Base-by-base conservation (phyloP, 2,888 invertebrate species). In the Carcina quercana region DNA sequence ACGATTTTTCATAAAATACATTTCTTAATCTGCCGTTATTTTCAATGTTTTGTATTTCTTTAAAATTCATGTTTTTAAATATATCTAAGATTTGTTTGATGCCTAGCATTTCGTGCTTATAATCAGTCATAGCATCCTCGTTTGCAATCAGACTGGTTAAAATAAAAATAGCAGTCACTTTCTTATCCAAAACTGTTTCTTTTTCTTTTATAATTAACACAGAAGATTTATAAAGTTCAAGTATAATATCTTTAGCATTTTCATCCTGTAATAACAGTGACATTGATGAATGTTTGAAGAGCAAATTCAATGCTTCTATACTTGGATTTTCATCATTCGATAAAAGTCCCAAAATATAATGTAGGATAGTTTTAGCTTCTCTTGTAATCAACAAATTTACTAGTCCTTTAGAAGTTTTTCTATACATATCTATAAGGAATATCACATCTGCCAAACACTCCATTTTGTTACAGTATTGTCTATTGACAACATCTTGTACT, bases 1-100 rank as follows among this genome's bases (percentile, higher is more conserved):
- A 64, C 13, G 63, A 55, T 43, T 69, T 69, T 43, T 79, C 75
- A 51, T 68, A 71, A 37, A 72, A 68, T 8, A 56, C 33, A 49
- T 74, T 80, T 35, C 61, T 65, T 13, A 62, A 43, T 52, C 63
- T 68, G 10, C 82, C 76, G 44, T 51, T 51, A 44, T 65, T 68
- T 45, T 67, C 62, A 25, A 40, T 45, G 24, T 45, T 57, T 27
- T 39, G 36, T 5, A 24, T 30, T n/a, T 55, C 43, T 31, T 38
- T 42, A 34, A 56, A 50, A 38, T 59, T 30, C 25, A 55, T 28
- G 30, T 46, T 48, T 10, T 41, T 47, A 5, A 63, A 35, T 10
- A 67, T 35, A 13, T 50, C 24, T 28, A 73, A 20, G 24, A 67
- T 46, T 11, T 34, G 45, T 34, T 54, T 49, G 8, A 71, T 34